phyloP scores from a whole-genome alignment of 2,113 vertebrate species.

The Rhodinocichla rosea region DNA sequence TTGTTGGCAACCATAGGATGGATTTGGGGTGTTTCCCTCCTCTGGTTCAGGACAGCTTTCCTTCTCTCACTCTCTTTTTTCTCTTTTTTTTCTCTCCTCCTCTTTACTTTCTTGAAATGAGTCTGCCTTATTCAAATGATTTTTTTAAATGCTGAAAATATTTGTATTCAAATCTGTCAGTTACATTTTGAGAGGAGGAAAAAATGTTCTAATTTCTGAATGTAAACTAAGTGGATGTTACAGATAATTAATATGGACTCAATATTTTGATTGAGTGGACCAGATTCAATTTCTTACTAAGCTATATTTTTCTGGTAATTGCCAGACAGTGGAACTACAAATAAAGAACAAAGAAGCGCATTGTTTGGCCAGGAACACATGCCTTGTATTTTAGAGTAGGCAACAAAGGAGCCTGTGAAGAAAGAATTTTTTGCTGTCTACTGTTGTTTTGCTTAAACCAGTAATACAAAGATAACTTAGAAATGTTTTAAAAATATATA shows the following conservation, averaged over 20 bases:
- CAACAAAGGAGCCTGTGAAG: slow-evolving; percentile 15
- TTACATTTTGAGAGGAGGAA: background rate
- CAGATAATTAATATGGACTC: background rate
- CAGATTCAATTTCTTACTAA: slow-evolving; percentile 9
- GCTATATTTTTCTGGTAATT: slow-evolving; percentile 38
- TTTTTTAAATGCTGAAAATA: background rate
- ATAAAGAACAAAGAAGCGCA: slow-evolving; percentile 32
- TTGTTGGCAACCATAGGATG: background rate
- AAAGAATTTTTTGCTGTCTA: background rate
- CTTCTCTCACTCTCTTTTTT: background rate
- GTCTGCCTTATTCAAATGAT: background rate
- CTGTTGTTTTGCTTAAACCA: background rate
- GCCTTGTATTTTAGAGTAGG: slow-evolving; percentile 44
- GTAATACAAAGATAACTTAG: background rate
- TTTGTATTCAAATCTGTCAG: background rate
- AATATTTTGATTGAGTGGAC: background rate
- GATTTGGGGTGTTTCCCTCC: background rate
- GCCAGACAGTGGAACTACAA: slow-evolving; percentile 25
- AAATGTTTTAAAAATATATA: background rate
- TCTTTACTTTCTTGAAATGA: background rate
- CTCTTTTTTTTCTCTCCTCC: rapidly evolving
- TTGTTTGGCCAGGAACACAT: slow-evolving; percentile 20
- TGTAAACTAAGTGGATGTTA: background rate
- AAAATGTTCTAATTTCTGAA: background rate
- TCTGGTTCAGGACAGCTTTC: background rate